Conservation (phyloP, 1,140 invertebrate genomes). For the Pseudomyrmex gracilis region DNA sequence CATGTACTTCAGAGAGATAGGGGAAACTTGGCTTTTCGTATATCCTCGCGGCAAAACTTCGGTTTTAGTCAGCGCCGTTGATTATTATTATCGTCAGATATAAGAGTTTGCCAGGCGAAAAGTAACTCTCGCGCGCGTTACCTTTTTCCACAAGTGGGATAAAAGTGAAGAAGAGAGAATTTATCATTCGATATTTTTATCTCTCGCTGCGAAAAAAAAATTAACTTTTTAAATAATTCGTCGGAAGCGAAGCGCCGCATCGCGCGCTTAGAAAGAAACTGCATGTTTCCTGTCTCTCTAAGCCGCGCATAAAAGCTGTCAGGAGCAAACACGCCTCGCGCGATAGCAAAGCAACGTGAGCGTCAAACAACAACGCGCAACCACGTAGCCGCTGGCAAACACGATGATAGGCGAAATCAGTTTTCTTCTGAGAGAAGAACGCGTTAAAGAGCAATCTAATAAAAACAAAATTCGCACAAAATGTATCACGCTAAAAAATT, state of each 20-base stretch:
- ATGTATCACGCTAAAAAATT: background rate
- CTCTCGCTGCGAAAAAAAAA: too few species aligned
- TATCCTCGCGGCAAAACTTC: constrained; percentile 66
- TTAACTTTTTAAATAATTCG: too few species aligned
- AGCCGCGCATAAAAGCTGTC: background rate
- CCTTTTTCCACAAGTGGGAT: background rate
- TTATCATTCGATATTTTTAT: background rate
- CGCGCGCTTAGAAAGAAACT: too few species aligned
- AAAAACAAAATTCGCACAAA: background rate
- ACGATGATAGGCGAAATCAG: constrained; percentile 64
- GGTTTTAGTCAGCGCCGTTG: constrained; percentile 61
- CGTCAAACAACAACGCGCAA: constrained; percentile 49
- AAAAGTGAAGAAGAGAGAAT: background rate
- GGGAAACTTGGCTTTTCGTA: constrained; percentile 56
- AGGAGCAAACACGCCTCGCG: constrained; percentile 40
- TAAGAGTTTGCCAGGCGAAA: constrained; percentile 57
- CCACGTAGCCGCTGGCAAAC: constrained; percentile 47
- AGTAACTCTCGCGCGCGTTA: constrained; percentile 4
- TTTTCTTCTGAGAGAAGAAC: constrained; percentile 26
- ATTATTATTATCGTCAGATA: constrained; percentile 70
- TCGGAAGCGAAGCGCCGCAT: too few species aligned
- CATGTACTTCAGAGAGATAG: constrained; percentile 20
- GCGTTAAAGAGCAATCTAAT: background rate
- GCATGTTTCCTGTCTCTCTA: too few species aligned
- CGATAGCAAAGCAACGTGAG: constrained; percentile 51